Evolutionary conservation across 35 echinoderm and acorn worm genomes (phyloP).

Genomic region (Heliocidaris tuberculata): DNA sequence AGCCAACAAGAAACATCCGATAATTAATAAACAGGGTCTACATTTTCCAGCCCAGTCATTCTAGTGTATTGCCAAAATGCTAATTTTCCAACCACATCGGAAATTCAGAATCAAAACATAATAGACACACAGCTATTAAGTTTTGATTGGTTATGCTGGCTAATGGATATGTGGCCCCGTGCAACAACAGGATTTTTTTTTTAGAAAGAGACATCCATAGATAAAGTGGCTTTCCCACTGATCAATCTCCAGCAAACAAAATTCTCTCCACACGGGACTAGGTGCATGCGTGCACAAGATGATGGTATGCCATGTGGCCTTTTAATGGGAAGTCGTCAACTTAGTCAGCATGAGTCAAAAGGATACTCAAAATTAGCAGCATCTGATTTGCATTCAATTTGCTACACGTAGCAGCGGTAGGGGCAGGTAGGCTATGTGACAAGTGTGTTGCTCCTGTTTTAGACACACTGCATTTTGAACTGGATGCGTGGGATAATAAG

Average conservation of each 20-base stretch:
- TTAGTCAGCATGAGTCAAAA: constrained; percentile 46
- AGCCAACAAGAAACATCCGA: too few relatives aligned
- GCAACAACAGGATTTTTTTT: too few relatives aligned
- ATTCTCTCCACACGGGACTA: background rate
- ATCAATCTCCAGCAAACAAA: background rate
- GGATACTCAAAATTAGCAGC: constrained; percentile 45
- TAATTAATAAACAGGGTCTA: too few relatives aligned
- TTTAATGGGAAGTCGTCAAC: constrained; percentile 35
- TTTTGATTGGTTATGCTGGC: too few relatives aligned
- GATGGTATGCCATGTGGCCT: background rate
- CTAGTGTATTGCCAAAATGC: too few relatives aligned
- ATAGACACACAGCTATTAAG: too few relatives aligned
- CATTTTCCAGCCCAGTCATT: too few relatives aligned
- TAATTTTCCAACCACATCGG: too few relatives aligned
- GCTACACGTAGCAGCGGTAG: background rate
- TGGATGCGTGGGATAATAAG: background rate
- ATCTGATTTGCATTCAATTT: constrained; percentile 46
- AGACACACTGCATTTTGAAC: background rate
- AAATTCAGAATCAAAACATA: too few relatives aligned
- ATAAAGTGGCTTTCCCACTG: background rate
- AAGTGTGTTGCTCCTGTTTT: background rate
- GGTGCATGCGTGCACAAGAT: background rate
- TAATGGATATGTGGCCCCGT: too few relatives aligned
- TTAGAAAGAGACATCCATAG: background rate
- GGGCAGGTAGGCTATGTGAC: background rate